Evolutionary conservation across 2,113 vertebrate genomes (phyloP), one percentile per base, ranked within the genome.

Genomic region (Cyphomyrus discorhynchus): DNA sequence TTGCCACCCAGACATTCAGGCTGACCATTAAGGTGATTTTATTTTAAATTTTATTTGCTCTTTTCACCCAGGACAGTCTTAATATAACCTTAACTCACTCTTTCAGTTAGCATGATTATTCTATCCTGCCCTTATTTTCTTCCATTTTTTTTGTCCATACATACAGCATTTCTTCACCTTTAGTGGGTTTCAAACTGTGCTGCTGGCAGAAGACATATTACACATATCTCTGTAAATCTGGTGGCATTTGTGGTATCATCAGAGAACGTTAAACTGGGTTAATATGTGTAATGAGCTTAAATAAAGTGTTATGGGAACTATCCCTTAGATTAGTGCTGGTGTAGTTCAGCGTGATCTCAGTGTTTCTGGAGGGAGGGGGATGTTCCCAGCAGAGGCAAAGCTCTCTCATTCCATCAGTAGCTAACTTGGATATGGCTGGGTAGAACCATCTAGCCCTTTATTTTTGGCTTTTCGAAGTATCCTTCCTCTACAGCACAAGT

Each of bases 371-470:
- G 86, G 19, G 39, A 7, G 2, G n/a, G 24, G 50, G 31, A 19
- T n/a, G 87, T 39, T 90, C 90, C 5, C 88, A 5, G 10, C 91
- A 93, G 4, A 91, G 87, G 10, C 35, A 84, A 1, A 88, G 45
- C 45, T 24, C 21, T 82, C 62, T 47, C 10, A 91, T 27, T 92
- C 91, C 0, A 1, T 86, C 90, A 95, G 93, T 90, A 94, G 92
- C 95, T 39, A 77, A 6, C 31, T 39, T 2, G 15, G 15, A 77
- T 77, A 77, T 39, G 70, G 70, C 3, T 0, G 45, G 17, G 21
- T 27, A 66, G 24, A 31, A n/a, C 49, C 46, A 24, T 52, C 24
- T 47, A 86, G 9, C 7, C 84, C n/a, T 10, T 35, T 47, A 86
- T 52, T 86, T 52, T 52, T 31, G 24, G 21, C 24, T 50, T 86